Evolutionary conservation across 1,140 invertebrate genomes (phyloP).

Genomic region (Chironomus striatipennis): DNA sequence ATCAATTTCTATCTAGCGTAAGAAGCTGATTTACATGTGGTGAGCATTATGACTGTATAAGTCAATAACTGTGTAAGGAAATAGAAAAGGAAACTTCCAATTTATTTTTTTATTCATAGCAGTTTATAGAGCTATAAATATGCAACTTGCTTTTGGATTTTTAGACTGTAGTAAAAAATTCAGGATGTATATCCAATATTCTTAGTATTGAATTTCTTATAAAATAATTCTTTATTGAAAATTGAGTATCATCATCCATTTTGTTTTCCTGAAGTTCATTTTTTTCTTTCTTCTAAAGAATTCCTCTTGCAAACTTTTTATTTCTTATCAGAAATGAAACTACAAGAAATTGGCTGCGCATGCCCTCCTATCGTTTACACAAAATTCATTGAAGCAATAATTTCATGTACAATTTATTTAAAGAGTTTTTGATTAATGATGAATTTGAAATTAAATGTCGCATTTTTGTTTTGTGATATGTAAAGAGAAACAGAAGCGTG

Average conservation of each 20-base stretch:
- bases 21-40: too few relatives aligned
- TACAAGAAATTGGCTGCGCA: not conserved
- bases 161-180: too few relatives aligned
- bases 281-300: not conserved
- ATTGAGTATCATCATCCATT: not conserved
- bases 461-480: constrained; percentile 20
- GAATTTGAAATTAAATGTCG: constrained; percentile 19
- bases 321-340: not conserved
- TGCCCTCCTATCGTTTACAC: not conserved
- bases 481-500: not conserved
- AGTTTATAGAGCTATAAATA: too few relatives aligned
- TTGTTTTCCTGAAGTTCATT: not conserved
- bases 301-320: not conserved
- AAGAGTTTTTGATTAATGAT: constrained; percentile 22
- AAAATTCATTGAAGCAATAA: not conserved
- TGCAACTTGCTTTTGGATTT: too few relatives aligned
- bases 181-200: too few relatives aligned
- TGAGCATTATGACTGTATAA: too few relatives aligned
- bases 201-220: too few relatives aligned
- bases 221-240: too few relatives aligned
- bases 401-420: not conserved
- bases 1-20: too few relatives aligned
- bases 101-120: too few relatives aligned
- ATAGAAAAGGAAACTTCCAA: too few relatives aligned
- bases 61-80: too few relatives aligned